phyloP scores from a whole-genome alignment of 2,888 invertebrate species.

The Shargacucullia verbasci region DNA sequence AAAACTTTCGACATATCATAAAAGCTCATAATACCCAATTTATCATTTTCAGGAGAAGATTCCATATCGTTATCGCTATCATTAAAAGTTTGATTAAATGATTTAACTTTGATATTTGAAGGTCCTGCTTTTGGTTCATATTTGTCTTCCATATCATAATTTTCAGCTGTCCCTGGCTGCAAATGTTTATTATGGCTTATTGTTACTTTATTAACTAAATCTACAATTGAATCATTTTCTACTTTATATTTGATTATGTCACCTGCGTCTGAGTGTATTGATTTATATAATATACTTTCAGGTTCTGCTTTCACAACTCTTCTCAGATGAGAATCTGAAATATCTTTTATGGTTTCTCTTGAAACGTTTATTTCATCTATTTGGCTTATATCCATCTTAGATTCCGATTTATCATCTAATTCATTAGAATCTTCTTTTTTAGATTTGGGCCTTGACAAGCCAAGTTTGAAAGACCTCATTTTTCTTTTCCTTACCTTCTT shows the following conservation, averaged over 20 bases:
- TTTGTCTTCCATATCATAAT: constrained; percentile 74
- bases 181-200: constrained; percentile 42
- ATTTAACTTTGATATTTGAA: constrained; percentile 61
- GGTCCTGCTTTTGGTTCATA: constrained; percentile 78
- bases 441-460: constrained; percentile 77
- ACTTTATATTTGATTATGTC: constrained; percentile 41
- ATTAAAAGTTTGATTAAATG: constrained; percentile 43
- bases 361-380: constrained; percentile 78
- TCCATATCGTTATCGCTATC: constrained; percentile 65
- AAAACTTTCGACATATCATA: constrained; percentile 81
- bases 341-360: constrained; percentile 73
- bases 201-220: constrained; percentile 68
- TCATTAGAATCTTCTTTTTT: constrained; percentile 64
- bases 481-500: constrained; percentile 85
- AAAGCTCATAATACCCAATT: constrained; percentile 79
- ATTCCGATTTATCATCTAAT: constrained; percentile 32
- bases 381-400: constrained; percentile 60
- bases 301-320: constrained; percentile 64
- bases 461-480: constrained; percentile 80
- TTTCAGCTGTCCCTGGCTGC: constrained; percentile 61
- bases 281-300: constrained; percentile 57
- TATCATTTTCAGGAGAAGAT: constrained; percentile 72
- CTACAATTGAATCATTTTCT: constrained; percentile 56
- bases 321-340: constrained; percentile 70
- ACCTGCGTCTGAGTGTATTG: constrained; percentile 37